Percentiles rank a stretch among this genome's conserved stretches.
These are phyloP conservation scores for Gambusia affinis DNA, from an alignment of 2,113 vertebrate genomes.

Conservation along the genomic window DNA sequence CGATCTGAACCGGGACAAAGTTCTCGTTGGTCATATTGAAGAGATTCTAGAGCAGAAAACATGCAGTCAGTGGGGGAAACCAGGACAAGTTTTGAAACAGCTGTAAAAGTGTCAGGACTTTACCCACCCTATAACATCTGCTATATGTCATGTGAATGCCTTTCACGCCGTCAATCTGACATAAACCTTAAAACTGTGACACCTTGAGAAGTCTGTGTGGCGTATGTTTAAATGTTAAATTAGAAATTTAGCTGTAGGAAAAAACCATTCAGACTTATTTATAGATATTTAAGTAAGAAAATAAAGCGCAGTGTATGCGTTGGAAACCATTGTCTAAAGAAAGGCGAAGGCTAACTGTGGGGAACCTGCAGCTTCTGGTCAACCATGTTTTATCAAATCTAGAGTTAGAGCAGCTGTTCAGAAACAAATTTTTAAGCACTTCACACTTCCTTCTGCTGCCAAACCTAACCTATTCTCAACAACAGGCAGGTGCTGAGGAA, in stretches of 20 bases:
- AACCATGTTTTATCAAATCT: too few relatives aligned
- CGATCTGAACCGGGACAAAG: slow-evolving; percentile 80
- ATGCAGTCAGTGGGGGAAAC: not conserved
- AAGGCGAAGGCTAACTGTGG: too few relatives aligned
- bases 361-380: too few relatives aligned
- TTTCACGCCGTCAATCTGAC: not conserved
- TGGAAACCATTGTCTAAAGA: too few relatives aligned
- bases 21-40: slow-evolving; percentile 87
- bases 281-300: too few relatives aligned
- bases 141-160: slow-evolving; percentile 40
- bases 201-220: not conserved
- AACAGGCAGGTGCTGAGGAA: too few relatives aligned
- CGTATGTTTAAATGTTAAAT: not conserved
- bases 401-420: too few relatives aligned
- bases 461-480: too few relatives aligned
- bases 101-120: slow-evolving; percentile 28
- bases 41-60: slow-evolving; percentile 73
- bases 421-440: too few relatives aligned
- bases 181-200: not conserved
- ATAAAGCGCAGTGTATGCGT: too few relatives aligned
- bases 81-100: not conserved
- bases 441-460: too few relatives aligned
- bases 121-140: slow-evolving; percentile 9
- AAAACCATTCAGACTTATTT: not conserved
- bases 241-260: not conserved